A percentile compares a stretch with the other conserved stretches of the same genome.
Evolutionary conservation across 2,113 vertebrate genomes (phyloP).

Genomic region (Tyto alba): DNA sequence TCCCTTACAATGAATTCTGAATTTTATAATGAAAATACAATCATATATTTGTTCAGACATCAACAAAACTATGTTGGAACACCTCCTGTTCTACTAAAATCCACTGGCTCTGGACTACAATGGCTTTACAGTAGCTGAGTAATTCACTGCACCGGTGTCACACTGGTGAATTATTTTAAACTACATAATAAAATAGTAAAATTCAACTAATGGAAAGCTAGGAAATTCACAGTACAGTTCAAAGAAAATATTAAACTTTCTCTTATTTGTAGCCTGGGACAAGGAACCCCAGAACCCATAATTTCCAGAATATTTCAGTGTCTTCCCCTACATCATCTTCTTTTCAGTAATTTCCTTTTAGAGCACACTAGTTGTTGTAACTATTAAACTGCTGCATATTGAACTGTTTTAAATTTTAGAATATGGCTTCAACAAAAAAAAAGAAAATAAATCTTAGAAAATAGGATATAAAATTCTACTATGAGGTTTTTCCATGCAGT

Average conservation of each 20-base stretch:
- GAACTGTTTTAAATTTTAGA: neutral
- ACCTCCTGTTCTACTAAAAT: neutral
- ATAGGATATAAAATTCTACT: neutral
- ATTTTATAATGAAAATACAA: neutral
- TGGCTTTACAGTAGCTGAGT: accelerated
- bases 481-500: neutral
- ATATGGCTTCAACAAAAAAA: neutral
- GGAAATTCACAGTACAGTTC: neutral
- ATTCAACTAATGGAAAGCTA: neutral
- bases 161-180: neutral
- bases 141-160: neutral
- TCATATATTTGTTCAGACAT: neutral
- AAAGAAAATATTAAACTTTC: neutral
- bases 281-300: neutral
- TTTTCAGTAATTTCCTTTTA: neutral
- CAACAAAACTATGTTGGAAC: neutral
- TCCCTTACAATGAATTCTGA: neutral
- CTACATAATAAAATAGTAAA: neutral
- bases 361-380: neutral
- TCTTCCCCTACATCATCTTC: neutral
- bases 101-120: neutral
- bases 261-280: neutral
- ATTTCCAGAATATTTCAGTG: neutral
- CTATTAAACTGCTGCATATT: neutral
- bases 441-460: neutral